Evolutionary conservation across 2,797 vertebrate species (phyloP).

Genomic region (Eleutherodactylus coqui): DNA sequence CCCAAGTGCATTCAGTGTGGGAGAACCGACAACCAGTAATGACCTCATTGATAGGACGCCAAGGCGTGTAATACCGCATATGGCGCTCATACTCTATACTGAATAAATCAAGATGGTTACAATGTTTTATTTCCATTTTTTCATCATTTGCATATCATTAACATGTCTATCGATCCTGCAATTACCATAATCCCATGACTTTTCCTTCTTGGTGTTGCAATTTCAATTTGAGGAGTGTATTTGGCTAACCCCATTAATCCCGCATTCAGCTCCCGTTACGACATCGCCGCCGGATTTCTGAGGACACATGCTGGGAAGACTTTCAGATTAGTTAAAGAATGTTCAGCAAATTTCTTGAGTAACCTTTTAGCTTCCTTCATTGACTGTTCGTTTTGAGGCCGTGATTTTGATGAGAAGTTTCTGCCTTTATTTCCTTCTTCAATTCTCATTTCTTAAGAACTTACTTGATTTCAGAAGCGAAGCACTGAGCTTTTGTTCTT

Average conservation of each 20-base stretch:
- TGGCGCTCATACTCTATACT: no score
- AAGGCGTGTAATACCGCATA: no score
- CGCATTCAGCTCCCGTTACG: neutral
- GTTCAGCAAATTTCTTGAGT: neutral
- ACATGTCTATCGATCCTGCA: no score
- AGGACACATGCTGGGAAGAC: neutral
- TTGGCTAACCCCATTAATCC: neutral
- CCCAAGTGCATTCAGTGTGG: no score
- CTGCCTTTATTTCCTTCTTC: conserved; percentile 24
- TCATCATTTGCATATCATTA: no score
- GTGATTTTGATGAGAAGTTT: conserved; percentile 29
- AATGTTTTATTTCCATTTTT: no score
- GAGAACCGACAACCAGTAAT: no score
- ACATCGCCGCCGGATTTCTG: neutral
- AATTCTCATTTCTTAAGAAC: conserved; percentile 32
- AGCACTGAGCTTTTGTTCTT: conserved; percentile 1
- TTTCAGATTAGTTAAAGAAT: neutral
- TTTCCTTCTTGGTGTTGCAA: no score
- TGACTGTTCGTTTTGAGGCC: conserved; percentile 14
- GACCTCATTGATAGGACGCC: no score
- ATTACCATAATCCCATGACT: no score
- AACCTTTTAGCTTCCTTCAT: conserved; percentile 27
- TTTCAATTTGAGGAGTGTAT: no score
- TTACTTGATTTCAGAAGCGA: conserved; percentile 8
- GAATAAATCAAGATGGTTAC: no score